Evolutionary conservation across 2,888 invertebrate species (phyloP), one percentile per base, ranked within the genome.

Genomic region (Dryadula phaetusa): DNA sequence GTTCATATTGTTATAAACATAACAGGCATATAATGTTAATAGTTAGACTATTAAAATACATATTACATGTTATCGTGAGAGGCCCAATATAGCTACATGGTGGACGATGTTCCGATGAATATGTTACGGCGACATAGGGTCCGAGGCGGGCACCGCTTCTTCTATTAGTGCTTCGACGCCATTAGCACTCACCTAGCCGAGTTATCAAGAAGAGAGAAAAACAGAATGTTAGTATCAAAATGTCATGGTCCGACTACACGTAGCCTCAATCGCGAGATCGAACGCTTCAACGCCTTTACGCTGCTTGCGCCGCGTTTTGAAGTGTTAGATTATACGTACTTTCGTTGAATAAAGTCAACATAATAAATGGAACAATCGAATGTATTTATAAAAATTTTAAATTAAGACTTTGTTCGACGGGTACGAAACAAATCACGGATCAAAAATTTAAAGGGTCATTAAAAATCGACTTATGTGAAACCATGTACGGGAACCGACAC

Each of bases 111-210:
- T 88, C 91, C 92, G 92, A 86, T 91, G 92, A 85, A 77, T 81
- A 83, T 85, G 90, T 91, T 91, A 92, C 88, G 86, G 83, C 85
- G 87, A 81, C 85, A 77, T 74, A 80, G 78, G 80, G 78, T 79
- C 85, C 83, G 80, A 81, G 80, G 82, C 78, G 79, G 77, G 82
- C 80, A 82, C 81, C 86, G 84, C 84, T 77, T 80, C 89, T 87
- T 82, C 88, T 80, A 90, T 92, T 92, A 92, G 88, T 91, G 87
- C 91, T 90, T 85, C 92, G 84, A 86, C 90, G 93, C 93, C 93
- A 94, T 95, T 95, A 95, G 95, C 95, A 95, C 95, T 95, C 95
- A 95, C 95, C 95, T 95, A 95, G 94, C 94, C 94, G 93, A 94
- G 94, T 94, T 94, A 94, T 94, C 94, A 94, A 94, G 94, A 94